Evolutionary conservation across 2,113 vertebrate species (phyloP), one percentile per base, ranked within the genome.

Genomic region (Platichthys stellatus): DNA sequence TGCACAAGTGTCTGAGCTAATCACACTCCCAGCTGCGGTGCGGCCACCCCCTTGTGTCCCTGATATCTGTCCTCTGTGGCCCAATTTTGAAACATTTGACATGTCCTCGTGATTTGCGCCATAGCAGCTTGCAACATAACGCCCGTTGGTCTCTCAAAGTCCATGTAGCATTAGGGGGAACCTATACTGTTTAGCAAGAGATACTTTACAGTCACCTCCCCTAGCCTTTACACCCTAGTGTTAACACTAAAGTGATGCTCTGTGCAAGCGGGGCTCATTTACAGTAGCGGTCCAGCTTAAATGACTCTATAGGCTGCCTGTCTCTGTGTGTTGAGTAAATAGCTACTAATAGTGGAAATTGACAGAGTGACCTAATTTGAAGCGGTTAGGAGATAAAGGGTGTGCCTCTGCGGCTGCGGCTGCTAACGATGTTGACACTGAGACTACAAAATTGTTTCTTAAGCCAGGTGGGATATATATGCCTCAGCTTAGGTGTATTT

Each of bases 61-160:
- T 12, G 3, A 20, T 63, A 54, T 64, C 65, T 79, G 11, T 70
- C 43, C 53, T 45, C 62, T 62, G 47, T 26, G 20, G 63, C 15
- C 57, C 47, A 23, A 76, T 84, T 85, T 80, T 61, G 62, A 82
- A 83, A 82, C 28, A 18, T 63, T 56, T 72, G 67, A 60, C 47
- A 45, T 24, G 60, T 60, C 64, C 2, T 56, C 60, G 14, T 69
- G 74, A 69, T 83, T 85, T 88, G 54, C 61, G 1, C 63, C 62
- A 69, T 3, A 69, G 43, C 20, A 38, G 74, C 77, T 81, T 75
- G 31, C 81, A 82, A 69, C 62, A 78, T 56, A 31, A 38, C 76
- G 72, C 60, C n/a, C 1, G 26, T 45, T 17, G 0, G 54, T 69
- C 73, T 83, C 62, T 86, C 84, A 81, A 84, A 77, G 78, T 86